Base-by-base conservation (phyloP, 2,888 invertebrate species). In the Agrochola lychnidis region DNA sequence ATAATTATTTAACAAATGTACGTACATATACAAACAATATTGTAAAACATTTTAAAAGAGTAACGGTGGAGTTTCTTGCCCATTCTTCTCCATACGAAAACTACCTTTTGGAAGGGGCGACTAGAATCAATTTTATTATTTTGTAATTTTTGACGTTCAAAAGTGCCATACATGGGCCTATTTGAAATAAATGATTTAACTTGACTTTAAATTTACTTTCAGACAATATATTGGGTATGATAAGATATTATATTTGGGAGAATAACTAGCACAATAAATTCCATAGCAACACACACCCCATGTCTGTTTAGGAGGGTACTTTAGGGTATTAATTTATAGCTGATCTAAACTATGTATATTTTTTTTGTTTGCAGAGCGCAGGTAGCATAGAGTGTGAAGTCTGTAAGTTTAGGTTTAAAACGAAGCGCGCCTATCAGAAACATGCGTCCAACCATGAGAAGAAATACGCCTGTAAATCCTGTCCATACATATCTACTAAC, bases 361-460 rank as follows among this genome's bases (percentile, higher is more conserved):
- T 36, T 16, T 69, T 51, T 53, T 76, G 40, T 81, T 48, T 61
- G 3, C 90, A 96, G 96, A 93, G 88, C 4, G 91, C 96, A 0
- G 96, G 96, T 5, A 94, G 93, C 36, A 84, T 94, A 59, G 94
- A 94, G 78, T 96, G 96, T 75, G 76, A 89, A 0, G 89, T 96
- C 1, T 96, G 96, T 89, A 94, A 94, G 86, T 94, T 96, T 87
- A 88, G 96, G 0, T 96, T 96, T 86, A 92, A 93, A 81, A 94
- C 94, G 0, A 93, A 92, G n/a, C 91, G 96, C 0, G 91, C 92
- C 3, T 89, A 96, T 6, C 94, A 94, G 86, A 96, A 96, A 74
- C 96, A 96, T 88, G 90, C 92, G 25, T 83, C 92, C n/a, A 94
- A 93, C 81, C 96, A 96, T 87, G 95, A 95, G 87, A 96, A 94